These are phyloP conservation scores for Ctenochaetus hawaiiensis DNA, from an alignment of 2,797 vertebrate species.

Conservation along the genomic window DNA sequence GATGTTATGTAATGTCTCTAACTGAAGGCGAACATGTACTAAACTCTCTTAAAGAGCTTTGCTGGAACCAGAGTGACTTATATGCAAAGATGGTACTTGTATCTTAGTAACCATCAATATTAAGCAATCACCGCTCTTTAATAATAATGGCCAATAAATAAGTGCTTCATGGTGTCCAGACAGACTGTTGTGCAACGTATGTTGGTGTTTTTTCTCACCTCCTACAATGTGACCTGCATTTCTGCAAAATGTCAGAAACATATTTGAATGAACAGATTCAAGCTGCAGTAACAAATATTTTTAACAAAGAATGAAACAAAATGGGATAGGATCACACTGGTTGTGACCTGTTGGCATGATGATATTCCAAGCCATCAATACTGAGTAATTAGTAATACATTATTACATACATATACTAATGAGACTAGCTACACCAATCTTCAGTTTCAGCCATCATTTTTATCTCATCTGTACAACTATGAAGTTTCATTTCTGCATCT, in stretches of 20 bases:
- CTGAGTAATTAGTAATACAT: no score
- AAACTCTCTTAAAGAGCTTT: not conserved
- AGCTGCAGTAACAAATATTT: not conserved
- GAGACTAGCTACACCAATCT: no score
- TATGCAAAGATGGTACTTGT: not conserved
- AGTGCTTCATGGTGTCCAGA: not conserved
- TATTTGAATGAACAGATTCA: not conserved
- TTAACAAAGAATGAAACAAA: not conserved
- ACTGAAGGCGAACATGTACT: not conserved
- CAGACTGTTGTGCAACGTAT: not conserved
- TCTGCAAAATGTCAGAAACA: not conserved
- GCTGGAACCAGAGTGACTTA: not conserved
- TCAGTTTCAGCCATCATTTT: no score
- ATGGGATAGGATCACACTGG: no score
- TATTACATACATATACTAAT: no score
- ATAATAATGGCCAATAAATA: not conserved
- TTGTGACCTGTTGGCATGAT: no score
- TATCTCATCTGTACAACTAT: no score
- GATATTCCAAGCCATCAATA: no score
- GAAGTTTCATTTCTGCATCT: no score
- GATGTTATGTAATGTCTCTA: not conserved
- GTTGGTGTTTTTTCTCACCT: not conserved
- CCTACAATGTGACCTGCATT: not conserved
- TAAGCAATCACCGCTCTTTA: not conserved
- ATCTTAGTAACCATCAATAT: conserved; percentile 12